Evolutionary conservation across 1,140 invertebrate species (phyloP), one percentile per base, ranked within the genome.

Genomic region (Globodera rostochiensis): DNA sequence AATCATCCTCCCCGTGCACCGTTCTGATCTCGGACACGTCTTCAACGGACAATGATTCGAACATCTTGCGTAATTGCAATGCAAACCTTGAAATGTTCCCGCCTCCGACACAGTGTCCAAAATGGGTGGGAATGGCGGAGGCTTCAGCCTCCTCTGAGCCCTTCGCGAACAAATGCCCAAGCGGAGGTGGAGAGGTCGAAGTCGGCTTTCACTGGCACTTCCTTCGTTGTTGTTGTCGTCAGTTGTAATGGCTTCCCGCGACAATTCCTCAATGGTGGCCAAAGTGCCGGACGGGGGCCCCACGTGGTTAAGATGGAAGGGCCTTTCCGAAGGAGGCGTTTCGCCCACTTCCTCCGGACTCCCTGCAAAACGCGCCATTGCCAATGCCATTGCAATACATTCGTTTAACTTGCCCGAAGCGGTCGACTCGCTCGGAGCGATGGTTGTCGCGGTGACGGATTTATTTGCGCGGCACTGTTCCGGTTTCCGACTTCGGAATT

Each of bases 11-110:
- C 36, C 84, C 81, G 69, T 89, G 86, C 74, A 88, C 85, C 6
- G 88, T 88, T 45, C 82, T 87, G 69, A 89, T 90, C 69, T 89
- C 88, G 69, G 87, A 89, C 73, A 89, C 86, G 49, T 88, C 87
- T 71, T 71, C 7, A 71, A 71, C 36, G 9, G 11, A 9, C 69
- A 19, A 71, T 13, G 3, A 15, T 45, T 19, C 2, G 36, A 25
- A 25, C 5, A 7, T 45, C 36, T 5, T 15, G 69, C 36, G 13
- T 47, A 75, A 57, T 45, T n/a, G 15, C 79, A 3, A 50, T 19
- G 46, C 47, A 71, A 15, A 88, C 88, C 89, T 81, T 90, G 88
- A 83, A 89, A 89, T 57, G 88, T 89, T 4, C 88, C 88, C 15
- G 88, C 88, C 73, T 89, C 88, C 36, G 88, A 89, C 19, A 88